phyloP scores from a whole-genome alignment of 2,888 invertebrate genomes.

The Tachina grossa region DNA sequence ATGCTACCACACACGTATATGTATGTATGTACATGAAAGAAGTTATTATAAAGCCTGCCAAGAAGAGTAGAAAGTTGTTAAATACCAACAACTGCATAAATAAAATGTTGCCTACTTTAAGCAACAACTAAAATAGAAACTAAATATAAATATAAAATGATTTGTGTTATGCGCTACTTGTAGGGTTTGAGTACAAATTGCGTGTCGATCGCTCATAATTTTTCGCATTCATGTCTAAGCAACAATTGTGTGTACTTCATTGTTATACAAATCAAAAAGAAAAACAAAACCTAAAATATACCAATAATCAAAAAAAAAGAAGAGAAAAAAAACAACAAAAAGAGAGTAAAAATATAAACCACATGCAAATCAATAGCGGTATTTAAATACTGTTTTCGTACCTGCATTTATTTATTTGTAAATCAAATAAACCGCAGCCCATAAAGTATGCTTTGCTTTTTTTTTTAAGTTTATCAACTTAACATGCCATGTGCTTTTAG shows the following conservation, averaged over 20 bases:
- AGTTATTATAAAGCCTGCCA: neutral
- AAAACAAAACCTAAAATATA: conserved; percentile 15
- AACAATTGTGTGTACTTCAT: conserved; percentile 58
- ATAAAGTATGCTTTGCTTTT: conserved; percentile 46
- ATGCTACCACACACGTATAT: neutral
- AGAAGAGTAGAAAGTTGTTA: conserved; percentile 50
- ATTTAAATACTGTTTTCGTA: conserved; percentile 17
- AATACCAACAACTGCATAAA: conserved; percentile 56
- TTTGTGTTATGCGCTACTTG: conserved; percentile 51
- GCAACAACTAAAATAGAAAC: conserved; percentile 4
- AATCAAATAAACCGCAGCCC: conserved; percentile 49
- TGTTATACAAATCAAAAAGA: conserved; percentile 14
- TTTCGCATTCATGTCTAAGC: conserved; percentile 67
- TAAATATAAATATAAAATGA: conserved; percentile 27
- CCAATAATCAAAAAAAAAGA: conserved; percentile 20
- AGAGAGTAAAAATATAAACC: conserved; percentile 63
- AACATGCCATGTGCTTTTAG: conserved; percentile 65
- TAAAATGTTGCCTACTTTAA: conserved; percentile 57
- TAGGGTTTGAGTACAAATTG: conserved; percentile 59
- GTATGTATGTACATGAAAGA: neutral
- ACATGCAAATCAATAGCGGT: conserved; percentile 65
- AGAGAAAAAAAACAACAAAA: no score
- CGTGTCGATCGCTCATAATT: conserved; percentile 75
- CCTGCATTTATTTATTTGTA: conserved; percentile 26
- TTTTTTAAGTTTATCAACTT: conserved; percentile 47